Evolutionary conservation across 2,797 vertebrate species (phyloP).

Genomic region (Poecilia wingei): DNA sequence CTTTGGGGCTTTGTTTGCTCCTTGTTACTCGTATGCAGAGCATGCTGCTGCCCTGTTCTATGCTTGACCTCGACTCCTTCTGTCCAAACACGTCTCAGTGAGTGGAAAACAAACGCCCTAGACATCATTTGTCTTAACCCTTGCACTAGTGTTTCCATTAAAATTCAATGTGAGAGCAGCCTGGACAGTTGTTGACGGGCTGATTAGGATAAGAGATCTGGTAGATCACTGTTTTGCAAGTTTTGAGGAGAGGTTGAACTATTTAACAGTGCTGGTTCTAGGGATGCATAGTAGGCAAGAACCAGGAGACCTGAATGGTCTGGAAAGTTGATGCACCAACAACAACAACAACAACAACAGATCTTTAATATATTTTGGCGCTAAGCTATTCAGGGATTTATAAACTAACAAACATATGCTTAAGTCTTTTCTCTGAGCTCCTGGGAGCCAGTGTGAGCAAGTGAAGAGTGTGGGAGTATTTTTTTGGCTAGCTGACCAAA

Average conservation of each 20-base stretch:
- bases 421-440: too few species aligned
- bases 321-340: too few species aligned
- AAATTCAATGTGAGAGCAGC: slow-evolving; percentile 2
- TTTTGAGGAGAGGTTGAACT: slow-evolving; percentile 28
- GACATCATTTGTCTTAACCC: slow-evolving; percentile 16
- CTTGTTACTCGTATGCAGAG: slow-evolving; percentile 4
- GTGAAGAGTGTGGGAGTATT: too few species aligned
- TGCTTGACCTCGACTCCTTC: slow-evolving; percentile 58
- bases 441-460: too few species aligned
- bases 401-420: too few species aligned
- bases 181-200: slow-evolving; percentile 16
- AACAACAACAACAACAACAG: too few species aligned
- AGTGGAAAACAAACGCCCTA: slow-evolving; percentile 13
- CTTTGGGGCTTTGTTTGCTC: slow-evolving; percentile 24
- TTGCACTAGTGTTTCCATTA: slow-evolving; percentile 33
- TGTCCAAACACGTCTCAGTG: slow-evolving; percentile 30
- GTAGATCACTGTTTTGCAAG: slow-evolving; percentile 14
- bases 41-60: neutral
- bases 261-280: slow-evolving; percentile 18
- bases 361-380: too few species aligned
- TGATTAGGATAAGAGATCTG: slow-evolving; percentile 26
- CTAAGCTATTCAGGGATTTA: too few species aligned
- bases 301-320: too few species aligned
- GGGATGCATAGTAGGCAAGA: too few species aligned
- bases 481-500: neutral